These are phyloP conservation scores for Lasioglossum marginatum DNA, from an alignment of 2,888 invertebrate species.

Conservation along the genomic window DNA sequence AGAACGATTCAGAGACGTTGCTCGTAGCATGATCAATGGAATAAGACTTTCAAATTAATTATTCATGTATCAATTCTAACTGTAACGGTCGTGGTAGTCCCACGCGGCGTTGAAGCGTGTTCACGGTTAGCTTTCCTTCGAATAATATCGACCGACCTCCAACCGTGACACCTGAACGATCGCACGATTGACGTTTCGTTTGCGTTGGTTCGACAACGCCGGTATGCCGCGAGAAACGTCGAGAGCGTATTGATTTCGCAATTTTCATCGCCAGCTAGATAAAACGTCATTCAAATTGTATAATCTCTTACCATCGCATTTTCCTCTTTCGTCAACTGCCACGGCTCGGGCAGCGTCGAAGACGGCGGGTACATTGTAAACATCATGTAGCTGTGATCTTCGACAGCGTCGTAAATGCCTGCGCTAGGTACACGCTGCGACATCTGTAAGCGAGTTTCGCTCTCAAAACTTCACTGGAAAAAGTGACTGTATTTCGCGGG, in stretches of 20 bases:
- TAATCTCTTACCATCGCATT: constrained; percentile 75
- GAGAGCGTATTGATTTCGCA: background rate
- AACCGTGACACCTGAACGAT: constrained; percentile 59
- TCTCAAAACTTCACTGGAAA: constrained; percentile 56
- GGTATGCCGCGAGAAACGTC: background rate
- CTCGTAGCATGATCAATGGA: background rate
- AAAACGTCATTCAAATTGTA: background rate
- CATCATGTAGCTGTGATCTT: constrained; percentile 79
- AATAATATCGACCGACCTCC: constrained; percentile 64
- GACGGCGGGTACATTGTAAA: constrained; percentile 78
- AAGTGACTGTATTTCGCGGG: background rate
- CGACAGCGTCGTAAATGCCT: constrained; percentile 77
- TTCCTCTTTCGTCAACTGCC: constrained; percentile 78
- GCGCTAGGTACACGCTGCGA: constrained; percentile 81
- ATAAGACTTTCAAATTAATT: background rate
- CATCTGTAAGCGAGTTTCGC: constrained; percentile 68
- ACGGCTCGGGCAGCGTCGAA: constrained; percentile 69
- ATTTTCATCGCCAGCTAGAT: background rate
- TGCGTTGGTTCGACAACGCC: constrained; percentile 11
- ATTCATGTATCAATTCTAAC: background rate
- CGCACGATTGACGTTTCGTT: constrained; percentile 49
- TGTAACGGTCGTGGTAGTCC: background rate
- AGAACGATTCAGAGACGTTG: background rate
- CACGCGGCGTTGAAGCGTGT: background rate
- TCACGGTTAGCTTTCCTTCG: constrained; percentile 18